Base-by-base conservation (phyloP, 2,113 vertebrate genomes). In the Rhagologus leucostigma region DNA sequence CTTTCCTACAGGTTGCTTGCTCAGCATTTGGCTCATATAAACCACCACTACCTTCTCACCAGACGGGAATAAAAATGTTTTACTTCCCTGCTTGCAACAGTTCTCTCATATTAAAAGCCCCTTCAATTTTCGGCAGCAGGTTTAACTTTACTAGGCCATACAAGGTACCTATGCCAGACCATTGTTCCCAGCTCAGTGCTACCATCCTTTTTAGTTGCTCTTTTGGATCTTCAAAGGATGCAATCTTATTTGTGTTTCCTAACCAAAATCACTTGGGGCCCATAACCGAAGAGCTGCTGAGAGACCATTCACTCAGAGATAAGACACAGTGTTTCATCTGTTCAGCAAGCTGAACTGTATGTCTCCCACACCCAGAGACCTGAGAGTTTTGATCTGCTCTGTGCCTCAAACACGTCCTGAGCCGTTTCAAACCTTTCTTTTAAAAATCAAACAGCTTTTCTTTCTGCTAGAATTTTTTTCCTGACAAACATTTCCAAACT, bases 231-330 rank as follows among this genome's bases (percentile, higher is more conserved):
- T 76, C 44, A 50, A 50, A 87, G 27, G 33, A 32, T 4, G 0
- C 7, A 53, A 46, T 12, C 17, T 68, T 80, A 35, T 16, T 79
- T 93, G 15, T 59, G 41, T 64, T 53, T 73, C 27, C 49, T 55
- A 60, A 50, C 18, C 39, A 42, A 87, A 64, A 37, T 11, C 23
- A 47, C 22, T 12, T 13, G 26, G 10, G 9, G 21, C 10, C 17
- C 2, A 1, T 70, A 44, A 53, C 3, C 0, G 0, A 75, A 37
- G 56, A 44, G 42, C 60, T 70, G 42, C 60, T 57, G 79, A 39
- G 69, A 33, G 56, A 77, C 37, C 23, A 11, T 44, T 35, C 24
- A 3, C 18, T 74, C 21, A 32, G 42, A 49, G 53, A 30, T 15
- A 23, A 87, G 53, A 42, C 23, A 16, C 1, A 29, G 33, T 4